A percentile compares a stretch with the other conserved stretches of the same genome.
Conservation (phyloP, 1,140 invertebrate species). For the Dendroctonus valens region DNA sequence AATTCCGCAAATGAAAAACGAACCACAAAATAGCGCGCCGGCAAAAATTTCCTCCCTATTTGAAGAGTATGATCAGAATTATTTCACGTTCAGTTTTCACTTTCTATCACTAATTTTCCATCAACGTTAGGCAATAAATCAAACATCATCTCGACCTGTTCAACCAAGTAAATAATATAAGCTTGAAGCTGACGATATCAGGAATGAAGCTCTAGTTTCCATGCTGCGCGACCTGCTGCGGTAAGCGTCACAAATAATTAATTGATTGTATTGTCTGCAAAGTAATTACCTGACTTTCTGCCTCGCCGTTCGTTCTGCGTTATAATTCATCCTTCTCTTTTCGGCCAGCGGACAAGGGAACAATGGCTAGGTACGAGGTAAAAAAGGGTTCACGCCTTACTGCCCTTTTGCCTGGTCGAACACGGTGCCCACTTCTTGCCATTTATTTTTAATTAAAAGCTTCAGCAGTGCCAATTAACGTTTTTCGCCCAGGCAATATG, state of each 20-base stretch:
- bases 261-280: slow-evolving; percentile 51
- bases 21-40: too few species aligned
- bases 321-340: slow-evolving; percentile 50
- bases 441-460: slow-evolving; percentile 40
- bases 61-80: too few species aligned
- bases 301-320: slow-evolving; percentile 38
- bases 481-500: slow-evolving; percentile 9
- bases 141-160: too few species aligned
- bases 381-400: slow-evolving; percentile 41
- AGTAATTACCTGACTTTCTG: slow-evolving; percentile 50
- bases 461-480: slow-evolving; percentile 21
- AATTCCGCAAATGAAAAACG: too few species aligned
- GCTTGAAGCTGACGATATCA: slow-evolving; percentile 2
- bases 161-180: neutral
- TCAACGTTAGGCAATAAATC: too few species aligned
- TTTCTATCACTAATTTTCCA: too few species aligned
- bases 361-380: slow-evolving; percentile 41
- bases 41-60: too few species aligned
- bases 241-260: slow-evolving; percentile 48
- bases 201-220: slow-evolving; percentile 19
- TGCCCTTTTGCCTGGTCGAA: slow-evolving; percentile 34
- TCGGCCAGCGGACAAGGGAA: slow-evolving; percentile 44
- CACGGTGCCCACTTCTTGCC: slow-evolving; percentile 33
- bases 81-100: too few species aligned
- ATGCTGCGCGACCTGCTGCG: slow-evolving; percentile 41